A percentile compares a stretch with the other conserved stretches of the same genome.
These are phyloP conservation scores for Mythimna albipuncta DNA, from an alignment of 2,888 invertebrate species.

Conservation along the genomic window DNA sequence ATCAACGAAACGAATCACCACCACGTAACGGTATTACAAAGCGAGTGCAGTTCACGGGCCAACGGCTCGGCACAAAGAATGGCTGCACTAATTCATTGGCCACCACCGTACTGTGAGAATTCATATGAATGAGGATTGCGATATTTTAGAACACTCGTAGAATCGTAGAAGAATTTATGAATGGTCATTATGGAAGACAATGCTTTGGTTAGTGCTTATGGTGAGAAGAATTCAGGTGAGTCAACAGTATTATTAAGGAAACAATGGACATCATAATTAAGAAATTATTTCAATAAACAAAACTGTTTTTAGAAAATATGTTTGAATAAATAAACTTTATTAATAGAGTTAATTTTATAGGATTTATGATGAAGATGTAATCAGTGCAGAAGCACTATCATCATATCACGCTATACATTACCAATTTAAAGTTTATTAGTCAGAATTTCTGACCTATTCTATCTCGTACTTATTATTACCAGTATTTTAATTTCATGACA, in stretches of 20 bases:
- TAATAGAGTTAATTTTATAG: too few relatives aligned
- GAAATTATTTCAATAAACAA: not conserved
- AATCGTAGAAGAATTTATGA: slow-evolving; percentile 49
- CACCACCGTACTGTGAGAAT: slow-evolving; percentile 51
- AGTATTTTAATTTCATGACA: too few relatives aligned
- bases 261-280: not conserved
- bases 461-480: too few relatives aligned
- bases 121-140: slow-evolving; percentile 47
- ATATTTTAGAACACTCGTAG: slow-evolving; percentile 10
- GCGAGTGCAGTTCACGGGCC: slow-evolving; percentile 75
- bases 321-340: not conserved
- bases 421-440: too few relatives aligned
- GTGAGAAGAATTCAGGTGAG: slow-evolving; percentile 19
- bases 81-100: slow-evolving; percentile 68
- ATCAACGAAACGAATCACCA: slow-evolving; percentile 59
- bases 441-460: too few relatives aligned
- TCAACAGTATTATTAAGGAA: slow-evolving; percentile 3
- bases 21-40: slow-evolving; percentile 71
- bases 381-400: too few relatives aligned
- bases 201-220: slow-evolving; percentile 17
- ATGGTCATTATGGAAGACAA: slow-evolving; percentile 48
- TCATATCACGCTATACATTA: too few relatives aligned
- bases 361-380: not conserved
- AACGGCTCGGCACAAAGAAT: slow-evolving; percentile 69
- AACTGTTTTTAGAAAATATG: not conserved